Evolutionary conservation across 2,113 vertebrate genomes (phyloP).

Genomic region (Brachypteracias leptosomus): DNA sequence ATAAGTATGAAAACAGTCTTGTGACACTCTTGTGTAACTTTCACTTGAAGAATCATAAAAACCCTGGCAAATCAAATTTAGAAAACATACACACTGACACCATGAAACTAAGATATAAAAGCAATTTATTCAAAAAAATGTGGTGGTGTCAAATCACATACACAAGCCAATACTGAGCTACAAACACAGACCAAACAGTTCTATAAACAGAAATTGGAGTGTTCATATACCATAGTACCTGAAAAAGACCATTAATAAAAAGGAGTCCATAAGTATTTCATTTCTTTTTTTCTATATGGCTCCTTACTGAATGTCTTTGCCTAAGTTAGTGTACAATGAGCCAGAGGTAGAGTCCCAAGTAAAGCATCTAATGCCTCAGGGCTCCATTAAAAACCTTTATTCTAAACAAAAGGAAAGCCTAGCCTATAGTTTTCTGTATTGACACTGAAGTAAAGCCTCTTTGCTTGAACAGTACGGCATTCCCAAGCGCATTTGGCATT

Average conservation of each 20-base stretch:
- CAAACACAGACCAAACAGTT: slow-evolving; percentile 69
- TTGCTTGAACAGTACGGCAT: slow-evolving; percentile 62
- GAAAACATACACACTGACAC: not conserved
- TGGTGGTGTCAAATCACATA: slow-evolving; percentile 81
- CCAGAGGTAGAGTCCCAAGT: slow-evolving; percentile 76
- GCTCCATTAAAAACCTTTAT: slow-evolving; percentile 72
- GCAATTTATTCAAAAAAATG: slow-evolving; percentile 87
- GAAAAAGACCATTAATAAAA: slow-evolving; percentile 81
- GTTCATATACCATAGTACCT: slow-evolving; percentile 76
- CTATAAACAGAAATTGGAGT: slow-evolving; percentile 75
- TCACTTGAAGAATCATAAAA: not conserved
- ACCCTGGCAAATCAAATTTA: not conserved
- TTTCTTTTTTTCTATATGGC: slow-evolving; percentile 62
- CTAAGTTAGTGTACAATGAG: slow-evolving; percentile 72
- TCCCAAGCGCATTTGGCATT: slow-evolving; percentile 55
- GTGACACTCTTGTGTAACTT: not conserved
- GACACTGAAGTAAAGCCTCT: slow-evolving; percentile 75
- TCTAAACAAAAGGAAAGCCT: slow-evolving; percentile 75
- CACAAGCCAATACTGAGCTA: slow-evolving; percentile 78
- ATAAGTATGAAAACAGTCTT: not conserved
- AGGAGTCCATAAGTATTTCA: slow-evolving; percentile 71
- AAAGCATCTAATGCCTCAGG: slow-evolving; percentile 73
- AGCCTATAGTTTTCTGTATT: slow-evolving; percentile 71
- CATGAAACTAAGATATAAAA: slow-evolving; percentile 77
- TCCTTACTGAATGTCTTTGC: slow-evolving; percentile 73